Conservation (phyloP, 1,140 invertebrate species). For the Paracyclopina nana region DNA sequence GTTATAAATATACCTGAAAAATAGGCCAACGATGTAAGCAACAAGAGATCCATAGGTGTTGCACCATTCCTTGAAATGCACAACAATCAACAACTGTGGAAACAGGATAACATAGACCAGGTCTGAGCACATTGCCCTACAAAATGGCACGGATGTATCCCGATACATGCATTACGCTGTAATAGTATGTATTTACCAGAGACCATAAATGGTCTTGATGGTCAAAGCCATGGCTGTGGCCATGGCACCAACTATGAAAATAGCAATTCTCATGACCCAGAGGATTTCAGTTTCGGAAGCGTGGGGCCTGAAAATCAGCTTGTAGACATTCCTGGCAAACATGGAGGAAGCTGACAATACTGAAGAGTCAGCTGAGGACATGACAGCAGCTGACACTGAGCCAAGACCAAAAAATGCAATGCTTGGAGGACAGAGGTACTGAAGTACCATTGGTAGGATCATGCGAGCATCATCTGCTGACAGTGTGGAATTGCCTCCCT, state of each 20-base stretch:
- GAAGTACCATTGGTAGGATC: constrained; percentile 88
- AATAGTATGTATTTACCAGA: constrained; percentile 38
- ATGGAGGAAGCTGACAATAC: constrained; percentile 89
- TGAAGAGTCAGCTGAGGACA: constrained; percentile 95
- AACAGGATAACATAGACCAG: constrained; percentile 60
- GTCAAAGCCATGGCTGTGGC: constrained; percentile 48
- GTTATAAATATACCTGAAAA: too few species aligned
- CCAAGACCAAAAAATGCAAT: constrained; percentile 81
- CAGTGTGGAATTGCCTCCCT: constrained; percentile 42
- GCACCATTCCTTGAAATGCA: constrained; percentile 42
- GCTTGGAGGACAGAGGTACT: constrained; percentile 57
- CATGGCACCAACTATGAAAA: constrained; percentile 43
- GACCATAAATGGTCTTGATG: constrained; percentile 50
- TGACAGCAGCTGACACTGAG: constrained; percentile 92
- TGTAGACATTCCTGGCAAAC: constrained; percentile 96
- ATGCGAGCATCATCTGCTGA: constrained; percentile 60
- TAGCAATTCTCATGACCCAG: constrained; percentile 46
- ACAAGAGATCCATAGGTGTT: constrained; percentile 57
- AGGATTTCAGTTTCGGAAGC: constrained; percentile 49
- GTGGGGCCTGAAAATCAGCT: constrained; percentile 56
- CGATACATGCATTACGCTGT: not conserved
- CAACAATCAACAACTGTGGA: constrained; percentile 55
- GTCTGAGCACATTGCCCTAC: constrained; percentile 47
- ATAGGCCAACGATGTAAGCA: constrained; percentile 40
- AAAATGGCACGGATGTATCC: constrained; percentile 18